phyloP scores from a whole-genome alignment of 2,113 vertebrate genomes.

The Gnathonemus longibarbis region DNA sequence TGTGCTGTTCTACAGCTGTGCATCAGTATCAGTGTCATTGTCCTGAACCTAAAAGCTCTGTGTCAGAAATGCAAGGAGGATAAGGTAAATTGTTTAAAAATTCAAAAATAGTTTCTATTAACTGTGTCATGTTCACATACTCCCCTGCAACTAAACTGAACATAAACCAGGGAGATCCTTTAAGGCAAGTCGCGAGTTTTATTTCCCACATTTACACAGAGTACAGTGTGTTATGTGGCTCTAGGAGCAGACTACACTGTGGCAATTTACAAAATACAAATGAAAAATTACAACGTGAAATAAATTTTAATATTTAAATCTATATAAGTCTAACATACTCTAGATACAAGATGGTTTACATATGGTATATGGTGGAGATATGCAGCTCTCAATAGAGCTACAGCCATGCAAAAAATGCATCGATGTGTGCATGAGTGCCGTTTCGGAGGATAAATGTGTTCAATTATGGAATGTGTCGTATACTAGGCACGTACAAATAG shows the following conservation, averaged over 20 bases:
- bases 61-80: neutral
- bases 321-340: neutral
- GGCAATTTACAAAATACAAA: neutral
- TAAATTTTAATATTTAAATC: neutral
- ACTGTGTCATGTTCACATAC: neutral
- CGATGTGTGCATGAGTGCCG: no score
- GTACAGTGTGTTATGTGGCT: neutral
- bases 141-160: neutral
- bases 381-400: no score
- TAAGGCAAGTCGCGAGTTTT: neutral
- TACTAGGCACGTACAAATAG: neutral
- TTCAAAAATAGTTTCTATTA: neutral
- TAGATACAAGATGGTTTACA: neutral
- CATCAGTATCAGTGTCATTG: constrained; percentile 36
- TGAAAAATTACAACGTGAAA: neutral
- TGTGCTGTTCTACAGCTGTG: constrained; percentile 45
- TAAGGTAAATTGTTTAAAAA: neutral
- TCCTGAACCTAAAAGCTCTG: constrained; percentile 47
- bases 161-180: neutral
- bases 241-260: neutral
- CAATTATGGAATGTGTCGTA: neutral
- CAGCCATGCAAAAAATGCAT: no score
- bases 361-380: neutral
- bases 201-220: neutral
- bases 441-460: no score